Conservation (phyloP, 2,888 invertebrate genomes). For the Congeria kusceri region DNA sequence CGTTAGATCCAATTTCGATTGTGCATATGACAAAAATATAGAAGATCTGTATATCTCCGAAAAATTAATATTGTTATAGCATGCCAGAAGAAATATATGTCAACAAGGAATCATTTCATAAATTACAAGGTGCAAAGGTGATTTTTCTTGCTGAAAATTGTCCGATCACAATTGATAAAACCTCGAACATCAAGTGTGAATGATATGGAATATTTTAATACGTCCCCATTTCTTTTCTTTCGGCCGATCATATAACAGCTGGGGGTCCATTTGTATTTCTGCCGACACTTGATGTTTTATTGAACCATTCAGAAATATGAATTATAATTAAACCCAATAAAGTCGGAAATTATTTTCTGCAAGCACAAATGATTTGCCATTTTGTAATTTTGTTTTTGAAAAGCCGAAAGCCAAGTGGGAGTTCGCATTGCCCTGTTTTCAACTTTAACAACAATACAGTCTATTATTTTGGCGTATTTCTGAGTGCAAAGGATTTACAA, state of each 20-base stretch:
- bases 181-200: neutral
- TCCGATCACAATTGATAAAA: too few relatives aligned
- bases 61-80: too few relatives aligned
- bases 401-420: neutral
- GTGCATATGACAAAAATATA: too few relatives aligned
- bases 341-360: slow-evolving; percentile 13
- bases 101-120: too few relatives aligned
- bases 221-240: slow-evolving; percentile 21
- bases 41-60: too few relatives aligned
- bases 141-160: too few relatives aligned
- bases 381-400: neutral
- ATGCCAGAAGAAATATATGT: too few relatives aligned
- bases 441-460: too few relatives aligned
- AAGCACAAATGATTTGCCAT: slow-evolving; percentile 5
- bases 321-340: slow-evolving; percentile 42
- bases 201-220: slow-evolving; percentile 55
- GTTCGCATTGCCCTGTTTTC: neutral
- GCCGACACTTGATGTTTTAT: neutral
- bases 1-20: too few relatives aligned
- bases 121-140: too few relatives aligned
- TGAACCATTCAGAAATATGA: slow-evolving; percentile 10
- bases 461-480: neutral
- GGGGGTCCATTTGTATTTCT: slow-evolving; percentile 15
- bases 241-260: neutral
- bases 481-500: slow-evolving; percentile 5